These are phyloP conservation scores for Zaprionus obscuricornis DNA, from an alignment of 2,888 invertebrate species.

Conservation along the genomic window DNA sequence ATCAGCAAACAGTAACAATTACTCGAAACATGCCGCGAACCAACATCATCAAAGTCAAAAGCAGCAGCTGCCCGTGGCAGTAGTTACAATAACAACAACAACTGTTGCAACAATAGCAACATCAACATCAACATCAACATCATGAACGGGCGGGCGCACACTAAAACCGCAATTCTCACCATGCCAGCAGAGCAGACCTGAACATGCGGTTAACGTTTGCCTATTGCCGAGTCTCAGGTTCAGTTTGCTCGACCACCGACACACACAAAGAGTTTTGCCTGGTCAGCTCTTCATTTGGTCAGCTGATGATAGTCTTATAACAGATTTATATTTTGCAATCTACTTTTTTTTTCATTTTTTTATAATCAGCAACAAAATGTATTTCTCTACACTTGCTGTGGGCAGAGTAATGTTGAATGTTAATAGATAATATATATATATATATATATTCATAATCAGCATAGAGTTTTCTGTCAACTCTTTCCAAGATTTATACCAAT, in stretches of 20 bases:
- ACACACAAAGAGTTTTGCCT: conserved; percentile 47
- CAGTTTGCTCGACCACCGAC: neutral
- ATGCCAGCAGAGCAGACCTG: conserved; percentile 41
- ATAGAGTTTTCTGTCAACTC: too few species aligned
- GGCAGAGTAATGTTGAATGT: too few species aligned
- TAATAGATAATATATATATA: too few species aligned
- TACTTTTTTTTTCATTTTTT: too few species aligned
- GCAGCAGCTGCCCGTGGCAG: conserved; percentile 19
- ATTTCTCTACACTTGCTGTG: too few species aligned
- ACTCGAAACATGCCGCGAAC: conserved; percentile 39
- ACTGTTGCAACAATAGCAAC: conserved; percentile 8
- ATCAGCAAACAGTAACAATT: conserved; percentile 1
- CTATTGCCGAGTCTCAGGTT: conserved; percentile 32
- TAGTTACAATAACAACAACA: conserved; percentile 9
- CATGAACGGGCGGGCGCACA: conserved; percentile 16
- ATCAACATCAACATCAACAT: conserved; percentile 15
- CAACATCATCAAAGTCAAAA: conserved; percentile 60
- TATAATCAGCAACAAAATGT: too few species aligned
- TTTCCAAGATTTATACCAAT: too few species aligned
- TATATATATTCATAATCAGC: too few species aligned
- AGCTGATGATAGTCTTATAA: conserved; percentile 64
- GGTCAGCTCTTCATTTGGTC: conserved; percentile 73
- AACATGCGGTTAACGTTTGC: conserved; percentile 50
- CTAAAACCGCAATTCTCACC: conserved; percentile 55
- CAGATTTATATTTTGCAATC: too few species aligned